phyloP scores from a whole-genome alignment of 1,140 invertebrate species.

The Drosophila aff. region DNA sequence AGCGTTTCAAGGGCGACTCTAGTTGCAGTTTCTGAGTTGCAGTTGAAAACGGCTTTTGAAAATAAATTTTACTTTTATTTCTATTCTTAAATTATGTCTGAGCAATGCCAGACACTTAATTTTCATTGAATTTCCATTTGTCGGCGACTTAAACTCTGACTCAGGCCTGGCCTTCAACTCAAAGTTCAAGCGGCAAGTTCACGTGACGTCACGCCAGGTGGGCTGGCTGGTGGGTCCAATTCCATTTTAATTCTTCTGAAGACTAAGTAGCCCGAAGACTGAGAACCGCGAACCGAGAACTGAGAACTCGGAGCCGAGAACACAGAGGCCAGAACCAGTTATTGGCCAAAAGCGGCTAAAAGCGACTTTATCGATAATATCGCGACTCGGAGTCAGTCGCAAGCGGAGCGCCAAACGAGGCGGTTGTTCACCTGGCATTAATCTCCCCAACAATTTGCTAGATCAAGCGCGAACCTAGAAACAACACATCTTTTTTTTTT shows the following conservation, averaged over 20 bases:
- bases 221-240: slow-evolving; percentile 16
- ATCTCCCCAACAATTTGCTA: background rate
- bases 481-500: slow-evolving; percentile 12
- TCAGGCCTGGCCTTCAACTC: slow-evolving; percentile 36
- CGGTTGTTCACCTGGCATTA: slow-evolving; percentile 49
- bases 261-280: slow-evolving; percentile 3
- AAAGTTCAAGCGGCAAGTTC: slow-evolving; percentile 78
- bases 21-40: slow-evolving; percentile 6
- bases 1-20: slow-evolving; percentile 40
- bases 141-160: slow-evolving; percentile 4
- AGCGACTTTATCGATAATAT: slow-evolving; percentile 38
- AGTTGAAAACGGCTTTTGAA: background rate
- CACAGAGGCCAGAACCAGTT: slow-evolving; percentile 48
- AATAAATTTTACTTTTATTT: background rate
- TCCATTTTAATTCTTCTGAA: slow-evolving; percentile 21
- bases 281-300: background rate
- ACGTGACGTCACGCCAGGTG: slow-evolving; percentile 51
- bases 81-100: background rate
- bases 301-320: slow-evolving; percentile 8
- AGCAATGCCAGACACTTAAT: slow-evolving; percentile 20
- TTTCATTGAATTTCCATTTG: slow-evolving; percentile 38
- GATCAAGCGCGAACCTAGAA: slow-evolving; percentile 51
- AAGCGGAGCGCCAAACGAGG: slow-evolving; percentile 59
- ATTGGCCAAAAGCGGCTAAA: slow-evolving; percentile 31
- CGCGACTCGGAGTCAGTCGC: slow-evolving; percentile 55